Evolutionary conservation across 2,888 invertebrate genomes (phyloP), one percentile per base, ranked within the genome.

Genomic region (Ypsolopha scabrella): DNA sequence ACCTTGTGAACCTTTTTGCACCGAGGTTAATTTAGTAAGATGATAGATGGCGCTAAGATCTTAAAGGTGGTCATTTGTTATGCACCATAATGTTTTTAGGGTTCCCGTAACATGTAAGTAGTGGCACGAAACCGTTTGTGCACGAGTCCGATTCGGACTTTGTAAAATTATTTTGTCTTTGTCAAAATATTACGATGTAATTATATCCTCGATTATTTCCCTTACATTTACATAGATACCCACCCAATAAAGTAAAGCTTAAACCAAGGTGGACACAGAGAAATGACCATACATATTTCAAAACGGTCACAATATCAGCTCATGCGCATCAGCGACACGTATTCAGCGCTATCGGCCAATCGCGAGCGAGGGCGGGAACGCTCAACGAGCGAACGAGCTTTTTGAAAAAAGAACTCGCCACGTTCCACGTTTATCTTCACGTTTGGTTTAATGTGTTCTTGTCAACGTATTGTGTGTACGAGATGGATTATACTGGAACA

Each of bases 291-390:
- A 59, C 54, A 58, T 60, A 61, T 62, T 65, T 62, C 58, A 60
- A 60, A 64, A 64, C 60, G 55, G 60, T 56, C 60, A 51, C 53
- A 56, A 53, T 67, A 68, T 70, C 69, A 55, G 65, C 62, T 62
- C 61, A 52, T 54, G 57, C 62, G 62, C 65, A 66, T 68, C 67
- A 55, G 57, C 66, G 52, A 51, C 52, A 52, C 63, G 66, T 63
- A 65, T 63, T 33, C 24, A 52, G 54, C 41, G 60, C 62, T 67
- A 72, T 71, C 69, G 62, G 58, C 69, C 71, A 72, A 70, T 70
- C 67, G 61, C 54, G 53, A 52, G 55, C 56, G 64, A 64, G 67
- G 70, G 70, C 68, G 71, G 68, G 65, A 64, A 65, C 49, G 13
- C 39, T 39, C 39, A 39, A 39, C 39, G 39, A 24, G 24, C 66